Base-by-base conservation (phyloP, 2,888 invertebrate species). In the Drosophila eohydei region DNA sequence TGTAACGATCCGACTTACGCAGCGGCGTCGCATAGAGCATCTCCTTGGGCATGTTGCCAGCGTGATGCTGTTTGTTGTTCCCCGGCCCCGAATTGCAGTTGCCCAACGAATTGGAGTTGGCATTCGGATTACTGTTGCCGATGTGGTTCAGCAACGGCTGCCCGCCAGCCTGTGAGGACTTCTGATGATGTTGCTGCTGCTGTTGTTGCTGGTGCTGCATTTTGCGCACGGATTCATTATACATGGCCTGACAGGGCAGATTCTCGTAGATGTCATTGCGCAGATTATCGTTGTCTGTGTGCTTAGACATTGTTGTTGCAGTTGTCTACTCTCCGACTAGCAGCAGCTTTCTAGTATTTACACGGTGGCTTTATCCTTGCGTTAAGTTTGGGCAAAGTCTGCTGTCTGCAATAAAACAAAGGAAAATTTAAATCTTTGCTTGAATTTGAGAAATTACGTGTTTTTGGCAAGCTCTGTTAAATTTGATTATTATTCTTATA, bases 221-320 rank as follows among this genome's bases (percentile, higher is more conserved):
- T 78, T 93, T 93, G 51, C 93, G 91, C 58, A 93, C 92, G 30
- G 93, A 92, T 73, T 93, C 93, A 81, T 93, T 93, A 77, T 91
- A 93, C 93, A 93, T 93, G 68, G 92, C 93, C 87, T 93, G 93
- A 69, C 93, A 93, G 9, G 93, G 93, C 74, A 93, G 80, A 83
- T 93, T 93, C 83, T 93, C 93, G 74, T 93, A 93, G 78, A 93
- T 93, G 84, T 93, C 93, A 88, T 93, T 93, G 76, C 92, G 92
- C 76, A 92, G 88, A 85, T 92, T 92, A 85, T 93, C 92, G 80
- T 92, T 93, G 84, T 93, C 92, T 73, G 93, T 85, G 88, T 92
- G 91, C 83, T 92, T 92, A 77, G 92, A 93, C 92, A 93, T 93
- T 76, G 81, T 83, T 83, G 50, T 54, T 43, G 43, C 30, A 44